Evolutionary conservation across 2,797 vertebrate species (phyloP).

Genomic region (Sarcophilus harrisii): DNA sequence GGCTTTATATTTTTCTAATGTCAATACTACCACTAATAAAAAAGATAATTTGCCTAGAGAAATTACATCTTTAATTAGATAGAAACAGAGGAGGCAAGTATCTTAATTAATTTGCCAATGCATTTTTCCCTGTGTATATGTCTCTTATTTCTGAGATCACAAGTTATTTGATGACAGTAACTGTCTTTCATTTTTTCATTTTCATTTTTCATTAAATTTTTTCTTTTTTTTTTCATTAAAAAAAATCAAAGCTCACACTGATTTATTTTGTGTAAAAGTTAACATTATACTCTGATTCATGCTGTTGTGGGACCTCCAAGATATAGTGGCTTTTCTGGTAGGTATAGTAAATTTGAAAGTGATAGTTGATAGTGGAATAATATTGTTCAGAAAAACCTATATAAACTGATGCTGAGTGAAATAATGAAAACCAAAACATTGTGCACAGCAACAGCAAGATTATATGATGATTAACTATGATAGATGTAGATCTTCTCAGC

Average conservation of each 20-base stretch:
- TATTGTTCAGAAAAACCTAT: no score
- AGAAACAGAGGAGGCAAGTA: not conserved
- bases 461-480: no score
- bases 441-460: no score
- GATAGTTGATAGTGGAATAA: not conserved
- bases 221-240: not conserved
- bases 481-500: no score
- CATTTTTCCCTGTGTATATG: not conserved
- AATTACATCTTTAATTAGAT: not conserved
- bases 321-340: conserved; percentile 15
- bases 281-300: conserved; percentile 20
- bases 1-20: not conserved
- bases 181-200: not conserved
- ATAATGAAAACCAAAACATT: no score
- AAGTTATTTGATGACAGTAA: not conserved
- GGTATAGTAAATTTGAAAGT: conserved; percentile 28
- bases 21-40: not conserved
- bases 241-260: conserved; percentile 1
- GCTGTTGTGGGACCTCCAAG: not conserved
- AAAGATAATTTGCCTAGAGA: not conserved
- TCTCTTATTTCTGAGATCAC: not conserved
- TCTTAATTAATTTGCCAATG: not conserved
- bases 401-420: no score
- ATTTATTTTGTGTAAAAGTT: not conserved
- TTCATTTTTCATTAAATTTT: no score